Base-by-base conservation (phyloP, 2,797 vertebrate species). In the Tiaroga cobitis region DNA sequence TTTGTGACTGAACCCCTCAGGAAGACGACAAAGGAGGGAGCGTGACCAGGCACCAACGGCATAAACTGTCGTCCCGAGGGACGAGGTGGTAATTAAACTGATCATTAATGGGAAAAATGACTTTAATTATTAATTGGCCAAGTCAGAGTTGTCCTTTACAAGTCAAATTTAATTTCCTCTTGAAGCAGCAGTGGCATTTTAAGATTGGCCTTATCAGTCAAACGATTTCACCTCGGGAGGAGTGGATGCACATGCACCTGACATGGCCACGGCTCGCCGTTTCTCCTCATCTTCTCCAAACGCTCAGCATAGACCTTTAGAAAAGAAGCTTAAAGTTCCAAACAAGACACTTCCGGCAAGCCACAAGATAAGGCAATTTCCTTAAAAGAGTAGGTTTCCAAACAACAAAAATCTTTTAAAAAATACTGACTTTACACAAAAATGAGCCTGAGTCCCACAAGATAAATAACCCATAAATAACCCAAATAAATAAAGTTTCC, bases 91-190 rank as follows among this genome's bases (percentile, higher is more conserved):
- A 97, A 97, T 96, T 97, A 96, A 96, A 96, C 88, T 95, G 95
- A 95, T 97, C 95, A 96, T 97, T 98, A 97, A 97, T 97, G 95
- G 94, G 94, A 92, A 87, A 88, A 92, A 90, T 93, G 93, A 95
- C 95, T 96, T 96, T 95, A 97, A 97, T 97, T 95, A 96, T 97
- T 97, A 97, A 96, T 97, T 96, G 93, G 94, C 94, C 94, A 91
- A 96, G 96, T 96, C 96, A 97, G 94, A 96, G 96, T 96, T 95
- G 96, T 97, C 96, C 96, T 97, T 96, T 93, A 96, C 90, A 95
- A 97, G 96, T 96, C 95, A 95, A 95, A 95, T 96, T 95, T 92
- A 93, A 95, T 97, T 97, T 95, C 93, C 93, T 92, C 92, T 86
- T 37, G 84, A 93, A 95, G 92, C 93, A 90, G 93, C 90, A 90